These are phyloP conservation scores for Notarius quadriscutis DNA, from an alignment of 2,113 vertebrate genomes.

Conservation along the genomic window DNA sequence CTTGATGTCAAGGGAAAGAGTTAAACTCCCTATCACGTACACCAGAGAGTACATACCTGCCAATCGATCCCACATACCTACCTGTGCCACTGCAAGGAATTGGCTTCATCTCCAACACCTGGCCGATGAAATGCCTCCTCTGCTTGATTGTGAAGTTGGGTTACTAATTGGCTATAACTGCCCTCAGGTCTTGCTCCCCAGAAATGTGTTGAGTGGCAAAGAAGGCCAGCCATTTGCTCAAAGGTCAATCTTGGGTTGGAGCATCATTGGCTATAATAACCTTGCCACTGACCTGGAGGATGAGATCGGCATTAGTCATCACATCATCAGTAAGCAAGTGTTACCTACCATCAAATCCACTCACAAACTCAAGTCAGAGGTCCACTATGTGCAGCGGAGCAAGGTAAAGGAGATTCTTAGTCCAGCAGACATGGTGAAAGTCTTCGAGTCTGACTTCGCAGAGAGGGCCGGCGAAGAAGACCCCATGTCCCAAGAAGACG, in stretches of 20 bases:
- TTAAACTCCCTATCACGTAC: conserved; percentile 38
- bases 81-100: conserved; percentile 7
- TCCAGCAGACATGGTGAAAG: no score
- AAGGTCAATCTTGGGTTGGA: conserved; percentile 1
- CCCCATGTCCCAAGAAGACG: no score
- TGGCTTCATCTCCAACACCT: conserved; percentile 27
- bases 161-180: background rate
- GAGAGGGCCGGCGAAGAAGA: no score
- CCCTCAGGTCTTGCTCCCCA: conserved; percentile 20
- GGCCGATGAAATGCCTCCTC: conserved; percentile 18
- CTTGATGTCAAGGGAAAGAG: conserved; percentile 23
- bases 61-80: conserved; percentile 46
- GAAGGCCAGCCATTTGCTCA: conserved; percentile 24
- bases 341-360: background rate
- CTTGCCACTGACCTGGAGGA: background rate
- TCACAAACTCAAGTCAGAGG: conserved; percentile 24
- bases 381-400: no score
- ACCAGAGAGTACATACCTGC: conserved; percentile 47
- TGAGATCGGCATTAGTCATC: conserved; percentile 22
- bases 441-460: no score
- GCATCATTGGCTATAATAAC: background rate
- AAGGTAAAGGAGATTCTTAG: no score
- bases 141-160: background rate
- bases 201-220: background rate
- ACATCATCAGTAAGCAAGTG: conserved; percentile 39